Percentiles rank a stretch among this genome's conserved stretches.
Evolutionary conservation across 2,797 vertebrate species (phyloP).

Genomic region (Myotis vivesi): DNA sequence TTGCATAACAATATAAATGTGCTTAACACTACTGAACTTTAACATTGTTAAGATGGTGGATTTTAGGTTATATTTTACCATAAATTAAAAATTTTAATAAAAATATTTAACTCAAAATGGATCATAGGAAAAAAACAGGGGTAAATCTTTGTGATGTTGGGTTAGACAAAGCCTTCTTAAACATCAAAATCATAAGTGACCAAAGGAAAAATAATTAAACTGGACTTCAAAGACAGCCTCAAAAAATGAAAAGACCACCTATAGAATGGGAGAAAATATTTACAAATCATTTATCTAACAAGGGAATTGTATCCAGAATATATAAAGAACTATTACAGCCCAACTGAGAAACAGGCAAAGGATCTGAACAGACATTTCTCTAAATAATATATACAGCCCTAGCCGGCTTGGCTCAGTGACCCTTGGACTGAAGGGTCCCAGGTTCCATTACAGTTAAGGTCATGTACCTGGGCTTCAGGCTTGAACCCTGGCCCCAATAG

Average conservation of each 20-base stretch:
- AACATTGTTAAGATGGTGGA: not conserved
- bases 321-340: conserved; percentile 2
- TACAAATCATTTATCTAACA: conserved; percentile 7
- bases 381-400: not conserved
- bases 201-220: conserved; percentile 10
- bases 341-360: not conserved
- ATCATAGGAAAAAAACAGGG: not conserved
- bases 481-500: not conserved
- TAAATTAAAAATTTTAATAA: not conserved
- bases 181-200: not conserved
- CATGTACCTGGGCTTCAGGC: not conserved
- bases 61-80: conserved; percentile 22
- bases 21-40: not conserved
- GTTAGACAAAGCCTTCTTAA: conserved; percentile 15
- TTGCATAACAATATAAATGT: not conserved
- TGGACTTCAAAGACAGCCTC: not conserved
- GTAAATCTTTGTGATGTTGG: not conserved
- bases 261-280: not conserved
- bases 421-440: not conserved
- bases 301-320: not conserved
- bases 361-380: not conserved
- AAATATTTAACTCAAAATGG: not conserved
- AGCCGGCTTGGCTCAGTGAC: not conserved
- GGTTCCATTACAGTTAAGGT: not conserved
- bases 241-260: not conserved